These are phyloP conservation scores for Ochropleura leucogaster DNA, from an alignment of 2,888 invertebrate genomes.

Conservation along the genomic window DNA sequence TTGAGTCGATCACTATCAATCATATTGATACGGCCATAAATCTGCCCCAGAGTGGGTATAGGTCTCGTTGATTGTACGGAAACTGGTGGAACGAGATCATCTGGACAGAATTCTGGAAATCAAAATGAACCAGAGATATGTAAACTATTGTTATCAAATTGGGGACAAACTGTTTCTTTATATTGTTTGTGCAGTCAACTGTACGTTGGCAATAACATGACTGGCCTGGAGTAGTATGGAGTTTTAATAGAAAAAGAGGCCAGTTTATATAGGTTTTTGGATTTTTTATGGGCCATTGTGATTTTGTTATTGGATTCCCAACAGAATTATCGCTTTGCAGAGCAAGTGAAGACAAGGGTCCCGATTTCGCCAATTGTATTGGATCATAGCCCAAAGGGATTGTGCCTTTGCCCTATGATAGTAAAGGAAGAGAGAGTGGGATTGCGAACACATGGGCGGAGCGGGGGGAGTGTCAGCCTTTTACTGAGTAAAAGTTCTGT, in stretches of 20 bases:
- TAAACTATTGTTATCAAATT: constrained; percentile 19
- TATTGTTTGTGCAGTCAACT: not conserved
- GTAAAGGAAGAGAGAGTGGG: too few species aligned
- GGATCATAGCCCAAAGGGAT: too few species aligned
- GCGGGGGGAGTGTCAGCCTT: too few species aligned
- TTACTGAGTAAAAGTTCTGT: not conserved
- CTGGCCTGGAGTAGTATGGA: not conserved
- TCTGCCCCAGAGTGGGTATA: constrained; percentile 76
- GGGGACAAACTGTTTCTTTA: not conserved
- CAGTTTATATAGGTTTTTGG: not conserved
- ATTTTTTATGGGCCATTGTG: not conserved
- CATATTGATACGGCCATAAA: constrained; percentile 69
- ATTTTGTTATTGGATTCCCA: not conserved
- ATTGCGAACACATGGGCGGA: not conserved
- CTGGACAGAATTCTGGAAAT: constrained; percentile 72
- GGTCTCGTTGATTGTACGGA: constrained; percentile 72
- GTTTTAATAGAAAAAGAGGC: not conserved
- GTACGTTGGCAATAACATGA: not conserved
- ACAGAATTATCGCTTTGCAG: not conserved
- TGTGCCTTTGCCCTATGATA: too few species aligned
- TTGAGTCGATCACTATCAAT: constrained; percentile 69
- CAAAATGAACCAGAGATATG: constrained; percentile 32
- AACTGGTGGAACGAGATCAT: constrained; percentile 60
- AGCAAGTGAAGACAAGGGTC: too few species aligned
- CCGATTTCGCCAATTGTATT: too few species aligned